Base-by-base conservation (phyloP, 1,140 invertebrate genomes). In the Tenebrio molitor region DNA sequence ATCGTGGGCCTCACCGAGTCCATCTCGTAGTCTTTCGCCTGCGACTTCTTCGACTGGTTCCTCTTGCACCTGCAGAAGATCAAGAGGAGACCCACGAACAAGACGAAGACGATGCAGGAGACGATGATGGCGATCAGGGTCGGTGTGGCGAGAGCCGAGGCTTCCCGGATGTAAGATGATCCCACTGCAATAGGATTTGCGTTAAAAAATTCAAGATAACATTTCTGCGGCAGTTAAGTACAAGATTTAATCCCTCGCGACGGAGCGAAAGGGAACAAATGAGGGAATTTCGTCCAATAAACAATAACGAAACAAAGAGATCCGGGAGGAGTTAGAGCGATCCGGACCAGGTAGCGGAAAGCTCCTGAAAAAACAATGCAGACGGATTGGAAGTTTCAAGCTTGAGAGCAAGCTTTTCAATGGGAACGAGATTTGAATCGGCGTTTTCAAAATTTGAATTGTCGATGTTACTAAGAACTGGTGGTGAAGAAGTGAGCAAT, bases 11-110 rank as follows among this genome's bases (percentile, higher is more conserved):
- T 87, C 72, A 90, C 88, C 0, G 93, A 91, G 80, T 95, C 93
- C 91, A 94, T 93, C 85, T 95, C 94, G 82, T 95, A 95, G 81
- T 95, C 93, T 83, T 96, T 97, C 73, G 92, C 91, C 76, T 89
- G 89, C 41, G 87, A 85, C 80, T 94, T 94, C 81, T 95, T 94
- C 58, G 89, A 91, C 81, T 93, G 92, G 78, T 91, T 92, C 71
- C 90, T 88, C 76, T 93, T 92, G 83, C 94, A 95, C 64, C 93
- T 92, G 79, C 94, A 96, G 86, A 95, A 96, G 74, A 96, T 88
- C 64, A 95, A 86, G 16, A 95, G 81, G 4, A 97, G 83, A 10
- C 89, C 90, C 29, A 92, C 86, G 80, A 95, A 92, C 0, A 95
- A 84, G 0, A 95, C 84, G 76, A 94, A 91, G 5, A 95, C 91